Base-by-base conservation (phyloP, 2,113 vertebrate genomes). In the Pardalotus punctatus region DNA sequence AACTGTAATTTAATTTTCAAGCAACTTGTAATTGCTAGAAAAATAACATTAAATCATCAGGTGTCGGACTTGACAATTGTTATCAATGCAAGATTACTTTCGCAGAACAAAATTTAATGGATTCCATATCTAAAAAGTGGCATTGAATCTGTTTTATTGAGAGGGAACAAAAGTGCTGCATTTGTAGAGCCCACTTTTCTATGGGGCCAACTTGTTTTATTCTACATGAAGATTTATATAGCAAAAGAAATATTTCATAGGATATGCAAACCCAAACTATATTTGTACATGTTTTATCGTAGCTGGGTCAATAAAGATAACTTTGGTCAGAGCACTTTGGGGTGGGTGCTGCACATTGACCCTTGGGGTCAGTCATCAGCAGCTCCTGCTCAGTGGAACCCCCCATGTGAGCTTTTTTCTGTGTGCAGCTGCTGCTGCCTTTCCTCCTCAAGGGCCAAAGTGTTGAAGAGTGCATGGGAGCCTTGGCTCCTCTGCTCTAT, bases 1-100 rank as follows among this genome's bases (percentile, higher is more conserved):
- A 88, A 86, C 71, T 62, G 38, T 66, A 94, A 88, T 94, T 94
- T 86, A 90, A 91, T 93, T 96, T 90, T 88, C 67, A 71, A 76
- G 79, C 69, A 81, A 85, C 77, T 74, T 81, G 54, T 84, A 95
- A 76, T 96, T 86, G 81, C 56, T 94, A 50, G 74, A 83, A 82
- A 80, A 88, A 64, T 81, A 86, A 85, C 25, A 64, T 93, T 70
- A 91, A 95, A 80, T 78, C 67, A 76, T 84, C 45, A 24, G 38
- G 58, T 77, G 77, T 89, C 0, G 0, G 36, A 81, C 33, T 56
- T 80, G 64, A 84, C 51, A 74, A 17, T 93, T 91, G 51, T 92
- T 87, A 74, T 36, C 40, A 76, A 77, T 87, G 73, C 81, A 82
- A 86, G 62, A 82, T 61, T 73, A 69, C 56, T 85, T 94, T 90